A percentile compares a stretch with the other conserved stretches of the same genome.
Conservation (phyloP, 2,113 vertebrate genomes). For the Dicaeum eximium region DNA sequence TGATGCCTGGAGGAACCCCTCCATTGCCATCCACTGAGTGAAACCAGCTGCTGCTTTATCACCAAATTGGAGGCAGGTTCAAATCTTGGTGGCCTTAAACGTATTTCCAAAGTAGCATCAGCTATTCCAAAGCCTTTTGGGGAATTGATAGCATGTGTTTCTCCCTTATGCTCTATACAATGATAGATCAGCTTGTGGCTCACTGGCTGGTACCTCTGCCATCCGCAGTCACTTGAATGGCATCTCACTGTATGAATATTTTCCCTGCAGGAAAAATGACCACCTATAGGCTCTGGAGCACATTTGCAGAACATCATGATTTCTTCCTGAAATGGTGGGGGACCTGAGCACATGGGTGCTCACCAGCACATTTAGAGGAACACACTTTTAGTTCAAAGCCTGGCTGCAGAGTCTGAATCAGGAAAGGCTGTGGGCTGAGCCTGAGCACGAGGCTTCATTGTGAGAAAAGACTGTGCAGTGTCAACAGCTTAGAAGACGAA, state of each 20-base stretch:
- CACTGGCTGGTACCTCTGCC: neutral
- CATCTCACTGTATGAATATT: neutral
- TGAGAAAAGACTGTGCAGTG: neutral
- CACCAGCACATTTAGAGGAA: neutral
- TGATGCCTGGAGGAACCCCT: neutral
- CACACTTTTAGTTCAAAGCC: neutral
- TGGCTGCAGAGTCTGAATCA: neutral
- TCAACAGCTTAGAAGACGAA: neutral
- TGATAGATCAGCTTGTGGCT: neutral
- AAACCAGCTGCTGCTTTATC: neutral
- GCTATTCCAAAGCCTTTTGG: neutral
- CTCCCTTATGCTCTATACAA: neutral
- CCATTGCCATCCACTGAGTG: neutral
- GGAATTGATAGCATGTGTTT: neutral
- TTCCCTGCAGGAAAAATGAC: neutral
- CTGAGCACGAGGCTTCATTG: neutral
- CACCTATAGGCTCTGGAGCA: neutral
- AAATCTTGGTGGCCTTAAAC: neutral
- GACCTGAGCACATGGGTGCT: neutral
- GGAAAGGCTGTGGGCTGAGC: neutral
- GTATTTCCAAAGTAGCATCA: neutral
- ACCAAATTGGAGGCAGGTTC: neutral
- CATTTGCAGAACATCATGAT: neutral
- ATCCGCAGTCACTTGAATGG: fast-evolving
- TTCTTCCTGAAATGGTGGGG: neutral